Evolutionary conservation across 2,113 vertebrate species (phyloP).

Genomic region (Nansenia antarctica): DNA sequence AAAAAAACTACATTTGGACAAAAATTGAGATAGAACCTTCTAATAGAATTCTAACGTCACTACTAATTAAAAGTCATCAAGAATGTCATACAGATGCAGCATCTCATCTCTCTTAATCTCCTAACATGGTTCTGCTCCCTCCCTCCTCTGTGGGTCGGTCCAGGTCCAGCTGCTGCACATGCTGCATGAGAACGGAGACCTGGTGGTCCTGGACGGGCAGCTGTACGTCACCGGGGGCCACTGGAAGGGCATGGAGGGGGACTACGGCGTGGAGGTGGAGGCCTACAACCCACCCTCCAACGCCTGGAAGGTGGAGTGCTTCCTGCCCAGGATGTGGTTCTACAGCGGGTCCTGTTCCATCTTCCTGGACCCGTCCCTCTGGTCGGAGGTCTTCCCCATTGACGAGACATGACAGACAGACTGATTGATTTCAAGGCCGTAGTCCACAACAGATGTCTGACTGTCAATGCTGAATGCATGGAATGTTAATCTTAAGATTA

Average conservation of each 20-base stretch:
- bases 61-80: no score
- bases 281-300: conserved; percentile 81
- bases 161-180: conserved; percentile 93
- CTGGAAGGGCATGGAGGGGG: conserved; percentile 95
- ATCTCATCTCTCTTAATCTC: no score
- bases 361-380: conserved; percentile 87
- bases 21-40: no score
- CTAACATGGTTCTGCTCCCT: no score
- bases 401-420: conserved; percentile 23
- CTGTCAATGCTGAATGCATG: conserved; percentile 2
- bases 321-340: conserved; percentile 90
- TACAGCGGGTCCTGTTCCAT: conserved; percentile 88
- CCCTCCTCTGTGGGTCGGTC: neutral
- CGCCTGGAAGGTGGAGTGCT: conserved; percentile 81
- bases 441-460: neutral
- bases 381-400: conserved; percentile 78
- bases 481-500: conserved; percentile 22
- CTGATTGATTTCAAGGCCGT: neutral
- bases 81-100: no score
- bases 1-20: no score
- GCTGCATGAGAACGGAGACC: conserved; percentile 91
- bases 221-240: conserved; percentile 90
- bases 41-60: no score
- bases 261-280: conserved; percentile 94
- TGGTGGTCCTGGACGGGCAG: conserved; percentile 80